phyloP scores from a whole-genome alignment of 1,140 invertebrate genomes.

The Heliconius congener region DNA sequence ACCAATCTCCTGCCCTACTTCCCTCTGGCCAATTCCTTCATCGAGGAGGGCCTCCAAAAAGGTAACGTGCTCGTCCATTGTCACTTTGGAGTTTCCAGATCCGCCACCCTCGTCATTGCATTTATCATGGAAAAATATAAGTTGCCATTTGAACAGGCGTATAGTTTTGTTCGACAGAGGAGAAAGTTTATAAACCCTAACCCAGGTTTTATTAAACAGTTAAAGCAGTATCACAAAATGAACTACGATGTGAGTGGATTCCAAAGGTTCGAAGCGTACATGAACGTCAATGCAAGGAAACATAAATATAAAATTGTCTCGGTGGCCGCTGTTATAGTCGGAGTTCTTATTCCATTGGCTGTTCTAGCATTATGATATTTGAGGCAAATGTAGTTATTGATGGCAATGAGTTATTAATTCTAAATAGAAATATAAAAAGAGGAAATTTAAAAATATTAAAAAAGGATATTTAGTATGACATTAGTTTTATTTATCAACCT shows the following conservation, averaged over 20 bases:
- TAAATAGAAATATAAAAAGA: neutral
- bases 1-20: constrained; percentile 75
- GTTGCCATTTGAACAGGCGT: constrained; percentile 94
- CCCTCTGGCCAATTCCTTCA: constrained; percentile 74
- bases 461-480: neutral
- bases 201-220: constrained; percentile 98
- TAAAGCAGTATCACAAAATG: constrained; percentile 85
- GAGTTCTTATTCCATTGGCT: constrained; percentile 64
- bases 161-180: constrained; percentile 92
- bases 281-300: constrained; percentile 66
- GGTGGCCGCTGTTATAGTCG: constrained; percentile 58
- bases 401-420: neutral
- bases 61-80: constrained; percentile 94
- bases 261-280: constrained; percentile 61
- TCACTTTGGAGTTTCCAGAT: constrained; percentile 96
- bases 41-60: constrained; percentile 65
- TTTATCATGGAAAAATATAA: constrained; percentile 96
- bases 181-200: constrained; percentile 97
- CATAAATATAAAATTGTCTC: constrained; percentile 73
- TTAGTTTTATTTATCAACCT: neutral
- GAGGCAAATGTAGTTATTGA: neutral
- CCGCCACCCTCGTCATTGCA: constrained; percentile 96
- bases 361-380: constrained; percentile 48
- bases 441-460: neutral
- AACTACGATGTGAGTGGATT: constrained; percentile 66